phyloP scores from a whole-genome alignment of 2,888 invertebrate species.

The Scotopteryx bipunctaria region DNA sequence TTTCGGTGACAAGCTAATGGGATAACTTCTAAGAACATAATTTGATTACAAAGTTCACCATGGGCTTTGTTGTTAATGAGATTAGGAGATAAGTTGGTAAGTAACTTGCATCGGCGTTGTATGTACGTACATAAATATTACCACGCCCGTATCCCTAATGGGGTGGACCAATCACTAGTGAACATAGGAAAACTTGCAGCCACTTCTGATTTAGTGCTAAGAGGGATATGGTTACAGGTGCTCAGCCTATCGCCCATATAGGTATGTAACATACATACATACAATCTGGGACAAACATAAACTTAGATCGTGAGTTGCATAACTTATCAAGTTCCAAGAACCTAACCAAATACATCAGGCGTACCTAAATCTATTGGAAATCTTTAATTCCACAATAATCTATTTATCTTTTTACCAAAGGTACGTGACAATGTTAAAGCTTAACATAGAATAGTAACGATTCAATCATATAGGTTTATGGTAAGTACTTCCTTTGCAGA shows the following conservation, averaged over 20 bases:
- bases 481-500: conserved; percentile 28
- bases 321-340: neutral
- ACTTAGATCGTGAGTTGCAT: no score
- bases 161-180: no score
- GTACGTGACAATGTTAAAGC: conserved; percentile 27
- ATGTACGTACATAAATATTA: no score
- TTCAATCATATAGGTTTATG: conserved; percentile 30
- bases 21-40: conserved; percentile 29
- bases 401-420: conserved; percentile 1
- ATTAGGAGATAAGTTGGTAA: conserved; percentile 9
- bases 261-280: neutral
- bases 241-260: neutral
- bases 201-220: no score
- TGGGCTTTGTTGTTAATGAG: conserved; percentile 7
- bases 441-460: conserved; percentile 22
- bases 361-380: neutral
- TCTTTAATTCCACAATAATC: neutral
- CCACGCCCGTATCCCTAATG: no score
- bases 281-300: neutral
- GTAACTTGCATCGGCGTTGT: no score
- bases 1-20: conserved; percentile 19
- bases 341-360: neutral
- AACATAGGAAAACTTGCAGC: no score
- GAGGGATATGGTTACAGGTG: no score
- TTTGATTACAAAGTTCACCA: conserved; percentile 18